A percentile compares a stretch with the other conserved stretches of the same genome.
Evolutionary conservation across 2,888 invertebrate species (phyloP).

Genomic region (Megaustenia siamemsis): DNA sequence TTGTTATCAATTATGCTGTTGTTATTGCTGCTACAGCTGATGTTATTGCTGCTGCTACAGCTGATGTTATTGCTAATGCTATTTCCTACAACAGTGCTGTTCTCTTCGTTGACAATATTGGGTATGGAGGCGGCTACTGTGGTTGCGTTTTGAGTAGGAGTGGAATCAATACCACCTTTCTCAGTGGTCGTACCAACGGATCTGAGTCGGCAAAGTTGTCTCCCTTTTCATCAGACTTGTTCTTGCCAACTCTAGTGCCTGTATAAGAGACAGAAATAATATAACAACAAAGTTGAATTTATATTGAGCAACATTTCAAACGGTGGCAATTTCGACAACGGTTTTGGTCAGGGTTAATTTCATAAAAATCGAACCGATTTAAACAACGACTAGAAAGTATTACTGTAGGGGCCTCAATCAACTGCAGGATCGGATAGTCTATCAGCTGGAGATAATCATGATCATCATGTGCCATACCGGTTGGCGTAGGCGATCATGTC

Average conservation of each 20-base stretch:
- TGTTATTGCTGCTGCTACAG: not conserved
- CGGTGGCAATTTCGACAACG: too few species aligned
- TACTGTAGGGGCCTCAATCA: too few species aligned
- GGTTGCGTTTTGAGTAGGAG: not conserved
- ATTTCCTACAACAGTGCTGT: not conserved
- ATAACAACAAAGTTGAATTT: not conserved
- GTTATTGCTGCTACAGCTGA: constrained; percentile 30
- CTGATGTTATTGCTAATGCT: not conserved
- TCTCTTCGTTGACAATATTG: not conserved
- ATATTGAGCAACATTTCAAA: too few species aligned
- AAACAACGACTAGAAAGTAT: too few species aligned
- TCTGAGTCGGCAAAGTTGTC: not conserved
- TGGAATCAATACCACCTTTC: not conserved
- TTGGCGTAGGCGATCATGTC: too few species aligned
- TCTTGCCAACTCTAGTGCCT: constrained; percentile 9
- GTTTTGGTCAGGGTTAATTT: too few species aligned
- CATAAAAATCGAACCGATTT: too few species aligned
- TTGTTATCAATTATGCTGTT: constrained; percentile 32
- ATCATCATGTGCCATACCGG: too few species aligned
- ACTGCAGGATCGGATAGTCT: too few species aligned
- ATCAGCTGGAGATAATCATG: too few species aligned
- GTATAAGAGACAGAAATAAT: not conserved
- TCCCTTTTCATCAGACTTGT: not conserved
- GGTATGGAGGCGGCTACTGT: not conserved
- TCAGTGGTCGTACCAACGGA: not conserved